phyloP scores from a whole-genome alignment of 2,113 vertebrate species.

The Eubucco bourcierii region DNA sequence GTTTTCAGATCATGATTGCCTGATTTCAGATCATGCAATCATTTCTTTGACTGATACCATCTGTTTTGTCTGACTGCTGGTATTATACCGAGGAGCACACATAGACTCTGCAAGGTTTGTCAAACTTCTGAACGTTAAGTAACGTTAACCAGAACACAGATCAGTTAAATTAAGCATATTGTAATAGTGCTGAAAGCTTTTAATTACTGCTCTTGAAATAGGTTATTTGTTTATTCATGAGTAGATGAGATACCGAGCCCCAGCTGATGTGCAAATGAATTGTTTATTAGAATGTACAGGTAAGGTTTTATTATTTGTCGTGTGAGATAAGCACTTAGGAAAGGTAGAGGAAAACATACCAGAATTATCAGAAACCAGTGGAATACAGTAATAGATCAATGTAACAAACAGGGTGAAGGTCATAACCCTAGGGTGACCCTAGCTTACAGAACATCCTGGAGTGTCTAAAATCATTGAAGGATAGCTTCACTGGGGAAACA shows the following conservation, averaged over 20 bases:
- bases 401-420: neutral
- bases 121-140: neutral
- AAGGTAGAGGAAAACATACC: neutral
- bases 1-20: too few species aligned
- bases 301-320: neutral
- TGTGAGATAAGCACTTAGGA: neutral
- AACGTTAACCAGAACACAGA: neutral
- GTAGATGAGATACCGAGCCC: neutral
- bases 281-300: neutral
- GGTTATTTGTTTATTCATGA: conserved; percentile 3
- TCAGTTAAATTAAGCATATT: neutral
- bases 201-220: neutral
- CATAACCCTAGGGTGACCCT: neutral
- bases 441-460: neutral
- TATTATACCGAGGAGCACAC: neutral
- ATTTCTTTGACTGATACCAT: neutral
- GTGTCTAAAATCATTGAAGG: neutral
- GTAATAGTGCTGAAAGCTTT: neutral
- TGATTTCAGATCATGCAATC: neutral
- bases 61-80: neutral
- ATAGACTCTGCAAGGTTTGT: neutral
- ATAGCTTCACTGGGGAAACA: neutral
- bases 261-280: neutral
- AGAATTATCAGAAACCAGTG: neutral
- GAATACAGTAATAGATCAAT: neutral